Evolutionary conservation across 2,888 invertebrate genomes (phyloP).

Genomic region (Archaeoteleia sp.): DNA sequence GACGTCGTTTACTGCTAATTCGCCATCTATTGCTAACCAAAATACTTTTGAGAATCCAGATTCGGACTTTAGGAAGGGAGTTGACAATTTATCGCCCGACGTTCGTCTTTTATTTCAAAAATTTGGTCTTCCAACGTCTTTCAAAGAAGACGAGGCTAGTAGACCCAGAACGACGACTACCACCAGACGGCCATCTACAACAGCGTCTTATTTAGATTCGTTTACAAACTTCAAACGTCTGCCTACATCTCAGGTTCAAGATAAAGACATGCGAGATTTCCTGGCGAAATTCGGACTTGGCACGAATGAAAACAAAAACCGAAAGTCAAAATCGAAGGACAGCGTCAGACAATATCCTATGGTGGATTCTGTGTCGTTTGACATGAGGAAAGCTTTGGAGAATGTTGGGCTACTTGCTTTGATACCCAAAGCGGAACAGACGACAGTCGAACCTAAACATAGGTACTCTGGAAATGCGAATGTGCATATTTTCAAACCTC

Average conservation of each 20-base stretch:
- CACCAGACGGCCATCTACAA: conserved; percentile 55
- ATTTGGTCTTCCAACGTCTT: conserved; percentile 66
- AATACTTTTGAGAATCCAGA: conserved; percentile 61
- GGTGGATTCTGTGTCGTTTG: conserved; percentile 67
- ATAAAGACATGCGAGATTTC: conserved; percentile 74
- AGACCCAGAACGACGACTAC: conserved; percentile 33
- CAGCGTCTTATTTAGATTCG: conserved; percentile 63
- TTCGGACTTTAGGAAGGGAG: conserved; percentile 61
- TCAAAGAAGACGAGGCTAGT: conserved; percentile 32
- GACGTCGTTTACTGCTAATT: conserved; percentile 31
- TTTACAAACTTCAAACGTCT: conserved; percentile 73
- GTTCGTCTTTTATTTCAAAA: conserved; percentile 68
- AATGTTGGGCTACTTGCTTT: conserved; percentile 69
- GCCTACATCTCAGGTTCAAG: conserved; percentile 67
- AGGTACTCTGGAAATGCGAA: too few species aligned
- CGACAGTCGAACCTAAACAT: conserved; percentile 11
- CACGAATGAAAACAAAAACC: conserved; percentile 55
- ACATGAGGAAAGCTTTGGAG: conserved; percentile 72
- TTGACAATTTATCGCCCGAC: conserved; percentile 69
- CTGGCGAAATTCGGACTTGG: conserved; percentile 74
- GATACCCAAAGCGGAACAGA: conserved; percentile 24
- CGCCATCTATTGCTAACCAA: conserved; percentile 56
- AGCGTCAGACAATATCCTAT: conserved; percentile 55
- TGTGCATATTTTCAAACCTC: conserved; percentile 73
- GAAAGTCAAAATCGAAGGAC: conserved; percentile 60